A percentile compares a stretch with the other conserved stretches of the same genome.
These are phyloP conservation scores for Ploceus nigricollis DNA, from an alignment of 2,113 vertebrate species.

Conservation along the genomic window DNA sequence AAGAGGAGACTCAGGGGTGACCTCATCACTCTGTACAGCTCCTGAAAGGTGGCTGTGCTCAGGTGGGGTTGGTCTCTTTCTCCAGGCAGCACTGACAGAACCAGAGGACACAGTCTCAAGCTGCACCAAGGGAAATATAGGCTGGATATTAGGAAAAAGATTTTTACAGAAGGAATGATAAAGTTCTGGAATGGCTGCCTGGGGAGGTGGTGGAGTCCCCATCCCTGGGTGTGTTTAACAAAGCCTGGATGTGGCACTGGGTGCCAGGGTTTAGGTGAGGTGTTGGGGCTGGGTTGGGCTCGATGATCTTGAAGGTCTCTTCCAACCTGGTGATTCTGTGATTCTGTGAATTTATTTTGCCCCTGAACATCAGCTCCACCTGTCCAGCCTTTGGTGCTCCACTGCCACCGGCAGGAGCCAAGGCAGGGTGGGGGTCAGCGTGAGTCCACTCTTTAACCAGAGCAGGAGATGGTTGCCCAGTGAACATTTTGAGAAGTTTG, in stretches of 20 bases:
- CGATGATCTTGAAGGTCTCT: neutral
- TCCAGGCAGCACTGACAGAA: neutral
- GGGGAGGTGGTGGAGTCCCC: neutral
- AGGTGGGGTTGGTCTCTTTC: neutral
- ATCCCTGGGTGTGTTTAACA: neutral
- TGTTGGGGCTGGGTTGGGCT: neutral
- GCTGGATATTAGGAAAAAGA: neutral
- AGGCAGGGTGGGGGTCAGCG: neutral
- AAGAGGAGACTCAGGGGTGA: neutral
- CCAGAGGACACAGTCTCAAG: neutral
- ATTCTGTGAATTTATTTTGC: neutral
- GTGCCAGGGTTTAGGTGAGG: neutral
- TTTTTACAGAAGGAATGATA: accelerated
- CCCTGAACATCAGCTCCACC: neutral
- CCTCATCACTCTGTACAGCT: neutral
- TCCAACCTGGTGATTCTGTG: accelerated
- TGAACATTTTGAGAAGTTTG: neutral
- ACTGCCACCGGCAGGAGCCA: neutral
- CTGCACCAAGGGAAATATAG: neutral
- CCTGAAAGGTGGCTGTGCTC: neutral
- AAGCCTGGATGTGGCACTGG: neutral
- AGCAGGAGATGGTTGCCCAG: neutral
- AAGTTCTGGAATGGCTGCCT: neutral
- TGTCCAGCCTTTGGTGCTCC: neutral
- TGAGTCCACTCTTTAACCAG: neutral